Evolutionary conservation across 2,888 invertebrate species (phyloP), one percentile per base, ranked within the genome.

Genomic region (Dryobotodes eremita): DNA sequence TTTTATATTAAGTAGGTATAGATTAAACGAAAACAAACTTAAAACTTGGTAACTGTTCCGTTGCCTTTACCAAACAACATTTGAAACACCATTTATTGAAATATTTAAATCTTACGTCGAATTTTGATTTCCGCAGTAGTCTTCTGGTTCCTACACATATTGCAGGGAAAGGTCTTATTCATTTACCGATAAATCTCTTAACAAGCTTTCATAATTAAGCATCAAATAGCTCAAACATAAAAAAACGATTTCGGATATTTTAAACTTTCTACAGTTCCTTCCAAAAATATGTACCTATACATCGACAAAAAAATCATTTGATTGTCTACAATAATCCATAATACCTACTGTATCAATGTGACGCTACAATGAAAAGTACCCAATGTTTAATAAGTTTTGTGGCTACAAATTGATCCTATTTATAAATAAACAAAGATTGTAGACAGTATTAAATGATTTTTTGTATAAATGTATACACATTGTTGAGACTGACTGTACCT

Each of bases 1-100:
- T 2, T 42, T 7, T 42, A 42, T 42, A 42, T 8, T 42, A 42
- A 0, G 42, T 42, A 42, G 26, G 57, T 59, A 15, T 11, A 59
- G 26, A 57, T 59, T 15, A 20, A 26, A 26, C 26, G n/a, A 68
- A 68, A 20, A 10, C 20, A 31, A n/a, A 31, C 31, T 31, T 31
- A 6, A n/a, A 46, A 46, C 26, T 20, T 26, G n/a, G 7, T 2
- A 15, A 46, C 7, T 46, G 26, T 57, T 20, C 20, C 26, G 4
- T 13, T 8, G 15, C 7, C 11, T 50, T 23, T 11, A 7, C 64
- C 17, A 73, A 46, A 73, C 13, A 42, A 26, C 15, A 15, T 69
- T 70, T n/a, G 23, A 55, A 69, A 26, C 42, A 46, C 10, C 10
- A 55, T 70, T 74, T 46, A n/a, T 23, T 71, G 20, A 46, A 57